These are phyloP conservation scores for Phacellophora camtschatica DNA, from an alignment of 30 jellyfish, hydroid and myxozoan genomes.

Conservation along the genomic window DNA sequence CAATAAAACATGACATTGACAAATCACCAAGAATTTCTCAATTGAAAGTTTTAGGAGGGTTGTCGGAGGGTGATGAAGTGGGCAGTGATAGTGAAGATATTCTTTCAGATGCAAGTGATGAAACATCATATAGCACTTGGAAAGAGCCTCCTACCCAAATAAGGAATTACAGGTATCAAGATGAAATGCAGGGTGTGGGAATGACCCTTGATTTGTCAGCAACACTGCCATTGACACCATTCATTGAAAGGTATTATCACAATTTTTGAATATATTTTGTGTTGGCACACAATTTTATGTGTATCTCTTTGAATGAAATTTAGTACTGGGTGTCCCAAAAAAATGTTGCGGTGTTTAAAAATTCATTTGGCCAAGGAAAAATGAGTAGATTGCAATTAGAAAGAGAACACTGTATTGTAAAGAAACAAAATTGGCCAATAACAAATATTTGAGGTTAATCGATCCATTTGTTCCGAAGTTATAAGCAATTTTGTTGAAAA, in stretches of 20 bases:
- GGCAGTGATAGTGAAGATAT: slow-evolving; percentile 77
- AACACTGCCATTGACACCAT: slow-evolving; percentile 88
- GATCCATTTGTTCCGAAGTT: no score
- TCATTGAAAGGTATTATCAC: slow-evolving; percentile 41
- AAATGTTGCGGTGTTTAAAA: no score
- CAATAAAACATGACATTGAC: slow-evolving; percentile 29
- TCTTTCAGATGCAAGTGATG: slow-evolving; percentile 93
- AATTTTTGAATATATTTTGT: not conserved
- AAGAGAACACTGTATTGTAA: not conserved
- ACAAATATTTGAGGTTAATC: not conserved
- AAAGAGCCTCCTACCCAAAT: slow-evolving; percentile 87
- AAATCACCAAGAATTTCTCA: slow-evolving; percentile 16
- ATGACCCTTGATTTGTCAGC: slow-evolving; percentile 85
- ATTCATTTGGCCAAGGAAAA: no score
- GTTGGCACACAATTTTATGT: no score
- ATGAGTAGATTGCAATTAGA: no score
- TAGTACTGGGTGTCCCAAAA: no score
- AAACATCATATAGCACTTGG: slow-evolving; percentile 77
- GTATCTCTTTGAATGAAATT: no score
- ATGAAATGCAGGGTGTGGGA: slow-evolving; percentile 85
- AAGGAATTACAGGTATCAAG: slow-evolving; percentile 89
- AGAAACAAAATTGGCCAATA: not conserved
- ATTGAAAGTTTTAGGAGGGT: not conserved
- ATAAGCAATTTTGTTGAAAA: no score
- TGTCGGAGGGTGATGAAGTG: slow-evolving; percentile 25